Conservation (phyloP, 2,113 vertebrate genomes). For the Rhadina sibilatrix region DNA sequence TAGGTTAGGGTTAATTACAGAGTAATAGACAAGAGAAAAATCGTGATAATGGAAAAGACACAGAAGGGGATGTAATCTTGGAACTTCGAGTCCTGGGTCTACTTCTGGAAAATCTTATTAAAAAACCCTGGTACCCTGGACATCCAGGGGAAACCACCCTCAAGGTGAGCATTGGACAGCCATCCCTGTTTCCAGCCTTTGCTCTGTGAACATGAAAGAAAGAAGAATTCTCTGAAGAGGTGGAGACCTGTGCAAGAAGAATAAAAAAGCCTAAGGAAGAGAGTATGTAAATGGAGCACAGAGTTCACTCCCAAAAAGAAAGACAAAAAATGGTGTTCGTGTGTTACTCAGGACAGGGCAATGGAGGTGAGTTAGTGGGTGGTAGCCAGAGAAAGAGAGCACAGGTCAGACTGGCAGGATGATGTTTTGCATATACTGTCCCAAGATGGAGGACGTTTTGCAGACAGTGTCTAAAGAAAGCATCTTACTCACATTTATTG, state of each 20-base stretch:
- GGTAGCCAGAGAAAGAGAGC: neutral
- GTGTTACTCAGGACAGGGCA: neutral
- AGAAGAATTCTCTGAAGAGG: neutral
- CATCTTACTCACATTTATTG: neutral
- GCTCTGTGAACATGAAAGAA: rapidly evolving
- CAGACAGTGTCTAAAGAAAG: neutral
- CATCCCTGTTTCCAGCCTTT: neutral
- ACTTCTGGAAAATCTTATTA: neutral
- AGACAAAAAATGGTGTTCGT: neutral
- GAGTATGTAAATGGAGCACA: neutral
- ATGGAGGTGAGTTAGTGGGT: neutral
- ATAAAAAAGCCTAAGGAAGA: neutral
- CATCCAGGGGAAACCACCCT: neutral
- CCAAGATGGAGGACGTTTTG: neutral
- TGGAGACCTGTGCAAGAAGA: neutral
- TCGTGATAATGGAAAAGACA: neutral
- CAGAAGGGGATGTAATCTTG: neutral
- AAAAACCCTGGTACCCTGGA: neutral
- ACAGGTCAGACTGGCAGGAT: rapidly evolving
- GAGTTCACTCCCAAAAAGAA: neutral
- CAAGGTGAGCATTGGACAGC: rapidly evolving
- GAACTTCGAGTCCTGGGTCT: neutral
- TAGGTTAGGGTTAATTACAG: neutral
- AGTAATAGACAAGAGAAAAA: neutral
- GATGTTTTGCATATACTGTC: neutral